Evolutionary conservation across 1,140 invertebrate species (phyloP), one percentile per base, ranked within the genome.

Genomic region (Amyelois transitella): DNA sequence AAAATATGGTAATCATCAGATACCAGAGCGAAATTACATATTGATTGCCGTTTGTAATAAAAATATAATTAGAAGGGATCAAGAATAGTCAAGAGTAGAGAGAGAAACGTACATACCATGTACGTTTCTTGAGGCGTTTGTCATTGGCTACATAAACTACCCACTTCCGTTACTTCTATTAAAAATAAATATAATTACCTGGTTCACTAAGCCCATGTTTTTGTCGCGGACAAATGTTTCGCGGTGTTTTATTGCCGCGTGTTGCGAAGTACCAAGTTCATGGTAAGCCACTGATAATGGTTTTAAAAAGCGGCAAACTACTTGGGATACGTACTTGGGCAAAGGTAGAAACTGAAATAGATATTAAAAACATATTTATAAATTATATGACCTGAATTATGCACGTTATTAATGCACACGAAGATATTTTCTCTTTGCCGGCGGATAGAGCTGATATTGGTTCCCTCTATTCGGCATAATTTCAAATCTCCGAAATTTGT

Each of bases 271-370:
- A n/a, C 94, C 94, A 55, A 99, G 86, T 75, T 98, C 97, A 84
- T 95, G 93, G 86, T 99, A 99, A n/a, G 95, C 91, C 65, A 94
- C 93, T 68, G 96, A 96, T 45, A 98, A 86, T 17, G 97, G 97
- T 86, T 97, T 98, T 47, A 98, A 94, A 76, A 96, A 97, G 61
- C 97, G 91, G 44, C 91, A 91, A 47, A 98, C 94, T 14, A 98
- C 95, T 88, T 96, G 94, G 59, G 96, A 96, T 38, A 95, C 94
- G 84, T 97, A 98, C 89, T 97, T 98, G 24, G 97, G 97, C 71
- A 98, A 91, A 62, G 89, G 89, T 52, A 91, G 80, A 64, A 94
- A 90, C 93, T 94, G 62, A 18, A 89, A 72, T 43, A 58, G 24
- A 14, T 3, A 38, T 38, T 14, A 14, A 3, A 38, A 2, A 14